Conservation (phyloP, 2,797 vertebrate species). For the Mus spretus region DNA sequence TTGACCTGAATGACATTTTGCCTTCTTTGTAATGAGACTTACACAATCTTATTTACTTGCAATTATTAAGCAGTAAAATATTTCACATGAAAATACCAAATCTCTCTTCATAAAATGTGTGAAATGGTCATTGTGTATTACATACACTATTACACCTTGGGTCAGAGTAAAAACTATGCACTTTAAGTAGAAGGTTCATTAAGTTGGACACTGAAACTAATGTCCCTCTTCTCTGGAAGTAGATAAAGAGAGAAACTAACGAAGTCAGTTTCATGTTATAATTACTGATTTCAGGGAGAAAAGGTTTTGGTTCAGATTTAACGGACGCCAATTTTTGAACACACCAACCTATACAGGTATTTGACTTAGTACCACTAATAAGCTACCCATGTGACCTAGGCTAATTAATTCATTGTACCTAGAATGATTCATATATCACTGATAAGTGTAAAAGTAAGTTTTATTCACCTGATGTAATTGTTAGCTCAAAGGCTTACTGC, state of each 20-base stretch:
- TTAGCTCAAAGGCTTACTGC: not conserved
- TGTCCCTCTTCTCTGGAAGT: not conserved
- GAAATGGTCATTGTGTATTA: not conserved
- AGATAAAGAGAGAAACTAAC: not conserved
- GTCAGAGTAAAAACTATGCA: not conserved
- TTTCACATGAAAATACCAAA: not conserved
- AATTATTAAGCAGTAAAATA: conserved; percentile 15
- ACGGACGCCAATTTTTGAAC: not conserved
- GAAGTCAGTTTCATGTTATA: not conserved
- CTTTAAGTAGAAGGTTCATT: not conserved
- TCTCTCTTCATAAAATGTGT: conserved; percentile 36
- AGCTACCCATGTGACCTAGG: not conserved
- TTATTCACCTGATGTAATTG: not conserved
- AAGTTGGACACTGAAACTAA: not conserved
- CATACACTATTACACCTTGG: not conserved
- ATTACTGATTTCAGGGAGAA: not conserved
- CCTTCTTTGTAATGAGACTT: not conserved
- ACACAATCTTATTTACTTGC: conserved; percentile 27
- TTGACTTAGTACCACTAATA: not conserved
- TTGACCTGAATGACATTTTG: not conserved
- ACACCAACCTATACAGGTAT: not conserved
- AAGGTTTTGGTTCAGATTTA: not conserved
- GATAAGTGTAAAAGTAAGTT: not conserved
- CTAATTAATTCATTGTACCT: not conserved
- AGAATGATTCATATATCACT: not conserved